Evolutionary conservation across 2,888 invertebrate genomes (phyloP), one percentile per base, ranked within the genome.

Genomic region (Argynnis bischoffii): DNA sequence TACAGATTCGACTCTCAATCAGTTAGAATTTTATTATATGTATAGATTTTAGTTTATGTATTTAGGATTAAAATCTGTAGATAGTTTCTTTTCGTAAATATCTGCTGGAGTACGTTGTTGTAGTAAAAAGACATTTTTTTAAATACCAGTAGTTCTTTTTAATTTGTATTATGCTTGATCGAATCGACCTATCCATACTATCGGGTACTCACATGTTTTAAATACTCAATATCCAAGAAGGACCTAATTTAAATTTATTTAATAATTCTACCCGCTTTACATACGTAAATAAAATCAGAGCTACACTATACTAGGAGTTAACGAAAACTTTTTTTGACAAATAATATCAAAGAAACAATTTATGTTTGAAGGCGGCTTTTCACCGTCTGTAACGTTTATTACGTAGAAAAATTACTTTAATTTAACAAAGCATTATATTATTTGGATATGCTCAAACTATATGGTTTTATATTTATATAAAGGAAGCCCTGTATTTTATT

Each of bases 301-400:
- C 55, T 48, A 56, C 55, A 48, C 4, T 4, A 50, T 55, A 35
- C 48, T 46, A 18, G 47, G 61, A 18, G n/a, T 35, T 41, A 41
- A 64, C 31, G 26, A 55, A 47, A 64, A 50, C 48, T 50, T 50
- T 64, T 64, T 26, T 59, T 48, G 13, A n/a, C 59, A 48, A 48
- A 59, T 26, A 59, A 59, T 59, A 48, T 59, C 13, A 59, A 59
- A 48, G 48, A 59, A 31, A 48, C 48, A 59, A 59, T 59, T 48
- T 48, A 48, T 26, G 59, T 48, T 31, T 3, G 31, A 46, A 21
- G n/a, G 26, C 48, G 26, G 59, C 47, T 26, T 26, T 48, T 59
- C n/a, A 47, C 47, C 21, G 47, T 47, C 21, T 59, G 21, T 47
- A n/a, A 47, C 26, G 59, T 8, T 59, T 59, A 48, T 59, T 59